Evolutionary conservation across 23 tunicate species (phyloP).

Genomic region (Styela plicata): DNA sequence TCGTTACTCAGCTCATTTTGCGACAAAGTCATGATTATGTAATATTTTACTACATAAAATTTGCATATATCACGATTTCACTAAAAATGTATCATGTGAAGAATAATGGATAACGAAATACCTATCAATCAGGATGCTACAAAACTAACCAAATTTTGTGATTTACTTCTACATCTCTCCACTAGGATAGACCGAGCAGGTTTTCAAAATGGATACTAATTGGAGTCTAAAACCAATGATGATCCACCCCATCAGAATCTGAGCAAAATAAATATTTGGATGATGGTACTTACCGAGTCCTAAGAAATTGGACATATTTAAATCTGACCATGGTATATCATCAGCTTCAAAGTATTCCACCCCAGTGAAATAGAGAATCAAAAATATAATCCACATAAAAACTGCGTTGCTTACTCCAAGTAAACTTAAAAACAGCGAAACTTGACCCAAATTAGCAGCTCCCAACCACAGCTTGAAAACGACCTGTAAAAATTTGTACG

Average conservation of each 20-base stretch:
- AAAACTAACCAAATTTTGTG: too few relatives aligned
- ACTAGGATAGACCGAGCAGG: background rate
- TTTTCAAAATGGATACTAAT: too few relatives aligned
- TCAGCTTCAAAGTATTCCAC: conserved; percentile 60
- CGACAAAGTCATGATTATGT: too few relatives aligned
- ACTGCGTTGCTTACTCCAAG: conserved; percentile 75
- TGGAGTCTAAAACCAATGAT: too few relatives aligned
- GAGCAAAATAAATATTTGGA: background rate
- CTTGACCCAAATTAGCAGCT: conserved; percentile 81
- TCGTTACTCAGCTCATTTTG: too few relatives aligned
- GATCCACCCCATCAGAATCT: too few relatives aligned
- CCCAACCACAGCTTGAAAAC: conserved; percentile 70
- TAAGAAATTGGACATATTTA: conserved; percentile 55
- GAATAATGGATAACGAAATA: too few relatives aligned
- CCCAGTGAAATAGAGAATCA: conserved; percentile 67
- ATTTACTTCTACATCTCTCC: too few relatives aligned
- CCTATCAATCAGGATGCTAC: too few relatives aligned
- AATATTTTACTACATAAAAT: too few relatives aligned
- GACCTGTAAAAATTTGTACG: conserved; percentile 40
- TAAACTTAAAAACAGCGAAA: conserved; percentile 75
- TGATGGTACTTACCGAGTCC: conserved; percentile 37
- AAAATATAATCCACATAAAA: conserved; percentile 52
- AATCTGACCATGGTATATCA: conserved; percentile 78
- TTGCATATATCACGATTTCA: too few relatives aligned
- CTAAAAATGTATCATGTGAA: too few relatives aligned